Evolutionary conservation across 2,888 invertebrate genomes (phyloP).

Genomic region (Clusia tigrina): DNA sequence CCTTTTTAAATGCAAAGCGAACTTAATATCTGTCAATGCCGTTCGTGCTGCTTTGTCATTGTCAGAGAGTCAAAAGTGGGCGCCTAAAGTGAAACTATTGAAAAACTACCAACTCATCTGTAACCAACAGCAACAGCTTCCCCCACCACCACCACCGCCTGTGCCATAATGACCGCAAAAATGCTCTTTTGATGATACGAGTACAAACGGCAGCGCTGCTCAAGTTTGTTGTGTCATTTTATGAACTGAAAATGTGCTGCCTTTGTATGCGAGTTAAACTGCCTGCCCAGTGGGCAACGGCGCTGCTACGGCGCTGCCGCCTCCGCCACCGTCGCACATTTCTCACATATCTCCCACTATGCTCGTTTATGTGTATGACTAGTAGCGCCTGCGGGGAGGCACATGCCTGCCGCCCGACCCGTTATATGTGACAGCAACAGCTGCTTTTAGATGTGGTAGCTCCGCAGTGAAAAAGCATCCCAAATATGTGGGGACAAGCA

Average conservation of each 20-base stretch:
- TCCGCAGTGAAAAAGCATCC: not conserved
- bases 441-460: not conserved
- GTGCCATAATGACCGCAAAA: not conserved
- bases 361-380: not conserved
- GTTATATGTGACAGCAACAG: constrained; percentile 1
- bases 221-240: constrained; percentile 8
- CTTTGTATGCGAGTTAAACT: not conserved
- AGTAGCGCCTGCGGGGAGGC: not conserved
- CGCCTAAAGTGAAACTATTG: constrained; percentile 3
- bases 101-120: constrained; percentile 3
- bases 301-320: not conserved
- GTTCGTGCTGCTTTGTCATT: not conserved
- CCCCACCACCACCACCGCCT: not conserved
- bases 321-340: not conserved
- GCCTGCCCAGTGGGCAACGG: not conserved
- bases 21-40: not conserved
- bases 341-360: not conserved
- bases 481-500: constrained; percentile 44
- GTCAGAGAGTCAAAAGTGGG: constrained; percentile 1
- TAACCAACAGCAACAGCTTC: not conserved
- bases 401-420: not conserved
- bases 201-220: no score
- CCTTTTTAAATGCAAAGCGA: no score
- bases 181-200: constrained; percentile 1
- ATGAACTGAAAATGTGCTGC: constrained; percentile 18